phyloP scores from a whole-genome alignment of 2,113 vertebrate genomes.

The Carassius gibelio region DNA sequence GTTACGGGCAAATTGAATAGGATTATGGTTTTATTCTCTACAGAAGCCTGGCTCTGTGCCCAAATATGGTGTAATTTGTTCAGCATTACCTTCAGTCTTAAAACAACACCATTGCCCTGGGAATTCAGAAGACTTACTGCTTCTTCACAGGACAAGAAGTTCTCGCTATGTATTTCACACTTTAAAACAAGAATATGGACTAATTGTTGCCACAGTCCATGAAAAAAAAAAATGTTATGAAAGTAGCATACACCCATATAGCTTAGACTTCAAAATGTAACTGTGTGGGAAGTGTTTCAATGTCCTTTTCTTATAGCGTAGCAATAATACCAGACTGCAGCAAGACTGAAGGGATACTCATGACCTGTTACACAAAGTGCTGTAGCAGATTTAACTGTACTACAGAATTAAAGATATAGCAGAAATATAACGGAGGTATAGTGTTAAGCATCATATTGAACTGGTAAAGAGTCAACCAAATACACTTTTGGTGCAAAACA shows the following conservation, averaged over 20 bases:
- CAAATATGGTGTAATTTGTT: slow-evolving; percentile 60
- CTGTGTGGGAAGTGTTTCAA: not conserved
- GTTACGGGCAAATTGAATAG: slow-evolving; percentile 53
- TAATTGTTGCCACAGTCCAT: not conserved
- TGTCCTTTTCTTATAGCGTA: not conserved
- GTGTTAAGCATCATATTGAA: not conserved
- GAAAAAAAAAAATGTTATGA: not conserved
- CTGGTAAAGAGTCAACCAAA: slow-evolving; percentile 14
- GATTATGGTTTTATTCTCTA: slow-evolving; percentile 58
- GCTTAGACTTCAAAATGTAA: not conserved
- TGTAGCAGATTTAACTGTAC: not conserved
- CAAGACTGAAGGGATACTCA: not conserved
- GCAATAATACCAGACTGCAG: not conserved
- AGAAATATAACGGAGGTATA: not conserved
- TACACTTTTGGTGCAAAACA: not conserved
- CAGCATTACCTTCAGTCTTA: slow-evolving; percentile 53
- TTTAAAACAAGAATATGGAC: slow-evolving; percentile 30
- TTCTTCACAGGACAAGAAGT: slow-evolving; percentile 15
- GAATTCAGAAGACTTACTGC: slow-evolving; percentile 23
- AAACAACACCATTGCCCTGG: slow-evolving; percentile 41
- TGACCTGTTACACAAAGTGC: not conserved
- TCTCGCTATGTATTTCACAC: slow-evolving; percentile 17
- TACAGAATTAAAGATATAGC: not conserved
- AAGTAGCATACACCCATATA: not conserved
- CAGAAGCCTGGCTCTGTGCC: slow-evolving; percentile 55